These are phyloP conservation scores for Tanypteryx hageni DNA, from an alignment of 2,888 invertebrate species.

Conservation along the genomic window DNA sequence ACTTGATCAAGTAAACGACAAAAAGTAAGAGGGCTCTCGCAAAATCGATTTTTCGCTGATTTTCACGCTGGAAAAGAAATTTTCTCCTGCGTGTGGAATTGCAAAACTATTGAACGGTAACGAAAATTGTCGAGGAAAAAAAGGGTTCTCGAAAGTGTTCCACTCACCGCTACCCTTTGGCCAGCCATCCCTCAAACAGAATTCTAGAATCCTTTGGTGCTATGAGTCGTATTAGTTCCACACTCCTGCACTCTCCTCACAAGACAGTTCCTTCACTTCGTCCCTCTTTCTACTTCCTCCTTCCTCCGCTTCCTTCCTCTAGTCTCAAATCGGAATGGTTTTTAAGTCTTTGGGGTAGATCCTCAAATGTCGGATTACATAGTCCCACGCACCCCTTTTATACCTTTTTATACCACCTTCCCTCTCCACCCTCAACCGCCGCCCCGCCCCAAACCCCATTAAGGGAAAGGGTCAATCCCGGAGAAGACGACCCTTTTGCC, in stretches of 20 bases:
- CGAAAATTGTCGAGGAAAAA: too few species aligned
- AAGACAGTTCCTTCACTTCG: background rate
- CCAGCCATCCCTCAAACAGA: conserved; percentile 36
- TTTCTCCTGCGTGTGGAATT: too few species aligned
- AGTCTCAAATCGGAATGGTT: too few species aligned
- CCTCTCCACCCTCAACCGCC: background rate
- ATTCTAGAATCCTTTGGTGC: background rate
- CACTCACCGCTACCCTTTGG: conserved; percentile 19
- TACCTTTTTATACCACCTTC: conserved; percentile 21
- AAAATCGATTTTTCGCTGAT: too few species aligned
- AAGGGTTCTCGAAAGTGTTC: background rate
- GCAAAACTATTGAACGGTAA: too few species aligned
- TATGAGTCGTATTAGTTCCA: background rate
- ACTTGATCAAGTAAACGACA: too few species aligned
- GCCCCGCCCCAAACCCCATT: background rate
- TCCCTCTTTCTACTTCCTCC: background rate
- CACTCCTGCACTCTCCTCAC: background rate
- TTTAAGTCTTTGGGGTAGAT: background rate
- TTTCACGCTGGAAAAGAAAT: too few species aligned
- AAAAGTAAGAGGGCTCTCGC: too few species aligned
- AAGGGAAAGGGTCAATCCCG: background rate
- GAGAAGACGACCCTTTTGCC: too few species aligned
- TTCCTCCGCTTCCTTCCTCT: background rate
- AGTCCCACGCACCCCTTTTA: background rate
- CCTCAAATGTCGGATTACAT: background rate